Evolutionary conservation across 2,888 invertebrate genomes (phyloP), one percentile per base, ranked within the genome.

Genomic region (Merodon equestris): DNA sequence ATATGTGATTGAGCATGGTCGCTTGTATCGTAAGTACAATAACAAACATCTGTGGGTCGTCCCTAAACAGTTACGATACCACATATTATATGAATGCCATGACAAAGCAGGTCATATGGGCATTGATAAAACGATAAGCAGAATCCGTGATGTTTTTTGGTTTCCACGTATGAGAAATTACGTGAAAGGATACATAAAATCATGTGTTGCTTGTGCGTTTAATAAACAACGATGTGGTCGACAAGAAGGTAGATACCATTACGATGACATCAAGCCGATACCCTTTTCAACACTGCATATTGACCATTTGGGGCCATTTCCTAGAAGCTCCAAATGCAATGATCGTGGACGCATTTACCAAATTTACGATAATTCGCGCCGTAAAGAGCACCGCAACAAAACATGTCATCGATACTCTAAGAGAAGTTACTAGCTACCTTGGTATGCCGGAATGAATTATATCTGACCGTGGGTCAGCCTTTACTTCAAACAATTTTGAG

Each of bases 341-440:
- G 2, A 34, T 64, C 3, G 44, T 66, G 10, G 64, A 66, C 34
- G 18, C 64, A 3, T 72, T 72, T n/a, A 72, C 57, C 34, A 50
- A 56, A 18, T 56, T 42, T 18, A n/a, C 36, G 9, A 56, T 56
- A 13, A 3, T 56, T 17, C n/a, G 42, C 9, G 54, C 54, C 9
- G 40, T 56, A 13, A 42, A 17, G 42, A 56, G 42, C 15, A 42
- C 54, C 18, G 44, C 19, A 14, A 10, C n/a, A 27, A 14, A 13
- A 27, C 56, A 42, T 13, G 38, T 27, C 9, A 14, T 42, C 17
- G 27, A 19, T 13, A 14, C 13, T 19, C 44, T 40, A 0, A 44
- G n/a, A 15, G 40, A 57, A 9, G 27, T 34, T 15, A 45, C 44
- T 12, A 34, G 44, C 15, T 14, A 45, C n/a, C 7, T 40, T 0